A percentile compares a stretch with the other conserved stretches of the same genome.
These are phyloP conservation scores for Oppia nitens DNA, from an alignment of 1,140 invertebrate genomes.

Conservation along the genomic window DNA sequence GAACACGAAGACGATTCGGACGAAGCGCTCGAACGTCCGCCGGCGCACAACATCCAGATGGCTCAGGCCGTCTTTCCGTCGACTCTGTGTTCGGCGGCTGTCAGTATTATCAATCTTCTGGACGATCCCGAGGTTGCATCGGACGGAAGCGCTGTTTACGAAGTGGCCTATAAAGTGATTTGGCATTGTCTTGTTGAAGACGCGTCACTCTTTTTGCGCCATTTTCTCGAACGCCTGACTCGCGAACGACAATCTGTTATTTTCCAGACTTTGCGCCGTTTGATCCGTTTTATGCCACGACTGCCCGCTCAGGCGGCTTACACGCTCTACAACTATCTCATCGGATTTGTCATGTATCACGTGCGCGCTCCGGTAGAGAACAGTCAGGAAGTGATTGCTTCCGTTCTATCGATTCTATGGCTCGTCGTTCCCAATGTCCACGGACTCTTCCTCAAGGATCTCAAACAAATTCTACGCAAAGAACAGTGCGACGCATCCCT, in stretches of 20 bases:
- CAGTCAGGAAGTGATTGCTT: constrained; percentile 77
- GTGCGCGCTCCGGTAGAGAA: constrained; percentile 84
- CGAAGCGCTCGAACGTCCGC: constrained; percentile 30
- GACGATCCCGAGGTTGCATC: constrained; percentile 87
- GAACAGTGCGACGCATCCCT: constrained; percentile 96
- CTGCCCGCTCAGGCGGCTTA: constrained; percentile 94
- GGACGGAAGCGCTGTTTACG: constrained; percentile 57
- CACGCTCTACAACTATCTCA: constrained; percentile 93
- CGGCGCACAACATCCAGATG: constrained; percentile 47
- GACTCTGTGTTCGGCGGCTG: constrained; percentile 78
- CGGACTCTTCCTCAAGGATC: constrained; percentile 97
- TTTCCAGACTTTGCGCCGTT: constrained; percentile 74
- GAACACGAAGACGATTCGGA: constrained; percentile 57
- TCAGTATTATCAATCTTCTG: constrained; percentile 80
- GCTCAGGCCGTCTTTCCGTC: constrained; percentile 92
- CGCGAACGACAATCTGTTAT: constrained; percentile 86
- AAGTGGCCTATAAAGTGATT: constrained; percentile 49
- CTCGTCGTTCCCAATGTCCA: constrained; percentile 92
- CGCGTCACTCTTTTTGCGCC: constrained; percentile 81
- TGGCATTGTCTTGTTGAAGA: constrained; percentile 97
- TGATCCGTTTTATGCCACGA: constrained; percentile 79
- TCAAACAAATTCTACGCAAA: constrained; percentile 95
- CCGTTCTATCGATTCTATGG: constrained; percentile 85
- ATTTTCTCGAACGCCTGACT: constrained; percentile 88
- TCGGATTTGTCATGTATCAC: constrained; percentile 99